Conservation (phyloP, 2,888 invertebrate genomes). For the Microplitis manilae region DNA sequence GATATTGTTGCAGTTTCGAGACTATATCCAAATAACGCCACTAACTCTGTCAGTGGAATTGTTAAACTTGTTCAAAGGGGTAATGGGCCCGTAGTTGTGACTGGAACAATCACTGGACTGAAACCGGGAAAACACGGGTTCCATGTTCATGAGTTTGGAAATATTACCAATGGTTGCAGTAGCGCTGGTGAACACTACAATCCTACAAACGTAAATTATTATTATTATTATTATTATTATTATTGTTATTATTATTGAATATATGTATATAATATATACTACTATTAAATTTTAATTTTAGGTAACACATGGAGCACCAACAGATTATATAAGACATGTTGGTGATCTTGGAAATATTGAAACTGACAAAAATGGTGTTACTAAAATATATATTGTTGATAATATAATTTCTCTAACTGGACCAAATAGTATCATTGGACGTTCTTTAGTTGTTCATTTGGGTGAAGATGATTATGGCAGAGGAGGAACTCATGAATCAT, state of each 20-base stretch:
- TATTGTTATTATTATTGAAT: neutral
- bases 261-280: neutral
- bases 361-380: conserved; percentile 76
- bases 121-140: conserved; percentile 80
- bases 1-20: conserved; percentile 57
- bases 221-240: neutral
- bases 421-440: conserved; percentile 79
- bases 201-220: conserved; percentile 77
- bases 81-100: conserved; percentile 75
- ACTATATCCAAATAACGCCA: conserved; percentile 54
- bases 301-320: conserved; percentile 84
- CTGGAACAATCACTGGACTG: conserved; percentile 77
- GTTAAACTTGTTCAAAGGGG: conserved; percentile 76
- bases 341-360: conserved; percentile 89
- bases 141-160: conserved; percentile 85
- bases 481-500: conserved; percentile 77
- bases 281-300: conserved; percentile 60
- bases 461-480: conserved; percentile 84
- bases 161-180: conserved; percentile 78
- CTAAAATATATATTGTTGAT: conserved; percentile 78
- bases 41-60: conserved; percentile 69
- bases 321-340: conserved; percentile 81
- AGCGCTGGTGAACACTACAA: conserved; percentile 85
- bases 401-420: conserved; percentile 78
- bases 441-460: conserved; percentile 85